A percentile compares a stretch with the other conserved stretches of the same genome.
Evolutionary conservation across 2,888 invertebrate species (phyloP).

Genomic region (Drosophila engyochracea): DNA sequence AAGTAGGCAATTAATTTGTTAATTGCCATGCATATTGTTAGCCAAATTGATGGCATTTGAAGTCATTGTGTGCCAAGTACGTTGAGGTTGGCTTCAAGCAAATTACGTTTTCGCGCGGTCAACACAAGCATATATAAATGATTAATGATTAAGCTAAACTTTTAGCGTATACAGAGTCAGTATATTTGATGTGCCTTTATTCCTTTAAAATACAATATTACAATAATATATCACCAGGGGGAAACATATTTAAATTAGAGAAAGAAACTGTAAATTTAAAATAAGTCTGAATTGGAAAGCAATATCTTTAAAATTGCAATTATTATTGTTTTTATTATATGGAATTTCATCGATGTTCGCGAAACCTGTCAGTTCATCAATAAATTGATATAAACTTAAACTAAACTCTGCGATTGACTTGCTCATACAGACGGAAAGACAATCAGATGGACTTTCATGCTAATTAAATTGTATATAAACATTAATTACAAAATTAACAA

Average conservation of each 20-base stretch:
- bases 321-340: neutral
- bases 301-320: neutral
- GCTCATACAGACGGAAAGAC: neutral
- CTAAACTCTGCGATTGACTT: neutral
- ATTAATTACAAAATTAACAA: constrained; percentile 41
- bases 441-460: neutral
- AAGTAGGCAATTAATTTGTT: constrained; percentile 78
- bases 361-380: neutral
- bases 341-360: neutral
- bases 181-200: neutral
- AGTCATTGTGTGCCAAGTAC: constrained; percentile 28
- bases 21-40: constrained; percentile 71
- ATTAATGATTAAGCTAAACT: constrained; percentile 18
- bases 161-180: neutral
- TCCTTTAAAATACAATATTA: neutral
- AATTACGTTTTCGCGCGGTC: constrained; percentile 64
- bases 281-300: neutral
- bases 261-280: neutral
- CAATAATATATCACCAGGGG: neutral
- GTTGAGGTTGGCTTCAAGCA: constrained; percentile 30
- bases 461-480: constrained; percentile 50
- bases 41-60: constrained; percentile 69
- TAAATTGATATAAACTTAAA: neutral
- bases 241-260: neutral
- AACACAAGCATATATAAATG: constrained; percentile 23